Evolutionary conservation across 2,888 invertebrate species (phyloP).

Genomic region (Thymelicus lineola): DNA sequence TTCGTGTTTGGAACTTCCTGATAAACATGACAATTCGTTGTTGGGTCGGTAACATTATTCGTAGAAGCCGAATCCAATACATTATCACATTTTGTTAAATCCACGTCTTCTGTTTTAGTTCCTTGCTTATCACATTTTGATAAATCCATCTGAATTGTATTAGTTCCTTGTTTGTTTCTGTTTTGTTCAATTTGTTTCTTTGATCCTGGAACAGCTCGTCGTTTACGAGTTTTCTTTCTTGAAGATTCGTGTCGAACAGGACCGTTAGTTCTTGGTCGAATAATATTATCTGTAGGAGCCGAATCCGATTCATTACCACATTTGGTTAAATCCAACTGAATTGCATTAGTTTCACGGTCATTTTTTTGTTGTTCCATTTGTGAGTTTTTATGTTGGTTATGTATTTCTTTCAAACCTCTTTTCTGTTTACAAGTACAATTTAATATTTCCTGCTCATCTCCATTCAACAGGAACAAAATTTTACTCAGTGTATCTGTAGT

Average conservation of each 20-base stretch:
- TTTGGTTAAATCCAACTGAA: not conserved
- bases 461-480: constrained; percentile 59
- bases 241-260: constrained; percentile 11
- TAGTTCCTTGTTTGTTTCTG: too few species aligned
- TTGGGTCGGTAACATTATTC: too few species aligned
- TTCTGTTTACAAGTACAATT: not conserved
- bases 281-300: not conserved
- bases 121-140: too few species aligned
- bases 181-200: not conserved
- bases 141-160: too few species aligned
- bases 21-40: not conserved
- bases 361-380: constrained; percentile 33
- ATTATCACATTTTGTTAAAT: too few species aligned
- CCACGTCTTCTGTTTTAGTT: too few species aligned
- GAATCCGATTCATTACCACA: not conserved
- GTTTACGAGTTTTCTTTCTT: constrained; percentile 24
- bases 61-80: too few species aligned
- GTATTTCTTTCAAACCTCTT: not conserved
- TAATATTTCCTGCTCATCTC: constrained; percentile 36
- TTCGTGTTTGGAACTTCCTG: constrained; percentile 26
- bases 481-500: constrained; percentile 66
- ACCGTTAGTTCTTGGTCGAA: not conserved
- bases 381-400: not conserved
- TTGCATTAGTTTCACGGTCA: constrained; percentile 13
- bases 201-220: not conserved